These are phyloP conservation scores for Tympanuchus pallidicinctus DNA, from an alignment of 2,113 vertebrate species.

Conservation along the genomic window DNA sequence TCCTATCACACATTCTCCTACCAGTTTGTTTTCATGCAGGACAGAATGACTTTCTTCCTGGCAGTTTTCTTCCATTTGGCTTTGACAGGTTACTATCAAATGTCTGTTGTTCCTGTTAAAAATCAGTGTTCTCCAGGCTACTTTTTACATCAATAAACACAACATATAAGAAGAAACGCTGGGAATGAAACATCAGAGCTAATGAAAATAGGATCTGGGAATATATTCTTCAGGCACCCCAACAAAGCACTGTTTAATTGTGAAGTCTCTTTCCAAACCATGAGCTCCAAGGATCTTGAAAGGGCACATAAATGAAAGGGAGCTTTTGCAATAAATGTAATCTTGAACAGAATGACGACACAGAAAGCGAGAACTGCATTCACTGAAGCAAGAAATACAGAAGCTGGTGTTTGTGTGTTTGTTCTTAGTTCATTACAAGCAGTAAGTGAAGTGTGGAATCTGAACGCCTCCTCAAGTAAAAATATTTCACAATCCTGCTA, in stretches of 20 bases:
- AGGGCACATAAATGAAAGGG: neutral
- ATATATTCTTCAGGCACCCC: neutral
- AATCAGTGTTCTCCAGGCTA: neutral
- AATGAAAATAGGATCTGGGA: neutral
- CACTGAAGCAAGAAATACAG: neutral
- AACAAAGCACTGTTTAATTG: neutral
- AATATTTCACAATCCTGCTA: neutral
- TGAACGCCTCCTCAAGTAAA: neutral
- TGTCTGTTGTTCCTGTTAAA: neutral
- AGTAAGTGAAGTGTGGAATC: neutral
- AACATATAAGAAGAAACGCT: neutral
- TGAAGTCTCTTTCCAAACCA: neutral
- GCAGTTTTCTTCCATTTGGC: neutral
- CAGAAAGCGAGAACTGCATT: neutral
- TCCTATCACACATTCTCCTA: neutral
- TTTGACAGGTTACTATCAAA: neutral
- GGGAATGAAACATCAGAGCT: neutral
- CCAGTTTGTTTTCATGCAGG: neutral
- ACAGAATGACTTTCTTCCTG: neutral
- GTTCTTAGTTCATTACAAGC: neutral
- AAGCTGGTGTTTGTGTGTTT: neutral
- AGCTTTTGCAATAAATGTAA: neutral
- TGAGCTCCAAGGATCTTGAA: neutral
- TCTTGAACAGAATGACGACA: neutral
- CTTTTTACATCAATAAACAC: neutral